These are phyloP conservation scores for Pipra filicauda DNA, from an alignment of 2,113 vertebrate species.

Conservation along the genomic window DNA sequence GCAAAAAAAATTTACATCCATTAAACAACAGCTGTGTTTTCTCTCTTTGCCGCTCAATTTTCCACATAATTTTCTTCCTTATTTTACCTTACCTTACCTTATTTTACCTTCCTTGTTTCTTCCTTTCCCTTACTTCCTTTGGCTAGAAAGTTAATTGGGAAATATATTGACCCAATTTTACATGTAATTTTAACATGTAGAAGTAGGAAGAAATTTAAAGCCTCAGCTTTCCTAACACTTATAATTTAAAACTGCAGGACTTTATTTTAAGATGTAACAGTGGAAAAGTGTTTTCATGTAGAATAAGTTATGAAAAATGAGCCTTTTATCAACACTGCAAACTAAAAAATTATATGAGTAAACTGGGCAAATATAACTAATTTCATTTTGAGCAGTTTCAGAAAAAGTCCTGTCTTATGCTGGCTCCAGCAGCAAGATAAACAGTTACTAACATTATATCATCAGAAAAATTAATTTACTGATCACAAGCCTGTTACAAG, in stretches of 20 bases:
- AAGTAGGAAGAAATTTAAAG: not conserved
- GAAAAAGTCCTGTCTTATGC: not conserved
- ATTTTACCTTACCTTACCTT: not conserved
- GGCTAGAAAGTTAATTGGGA: not conserved
- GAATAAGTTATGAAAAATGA: not conserved
- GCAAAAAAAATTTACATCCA: not conserved
- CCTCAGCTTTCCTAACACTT: not conserved
- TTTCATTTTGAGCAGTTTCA: not conserved
- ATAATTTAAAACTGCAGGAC: not conserved
- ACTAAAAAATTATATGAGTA: not conserved
- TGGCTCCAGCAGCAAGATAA: not conserved
- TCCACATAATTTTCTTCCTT: not conserved
- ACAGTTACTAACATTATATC: not conserved
- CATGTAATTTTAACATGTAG: not conserved
- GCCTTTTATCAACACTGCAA: not conserved
- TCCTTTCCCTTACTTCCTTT: not conserved
- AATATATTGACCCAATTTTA: not conserved
- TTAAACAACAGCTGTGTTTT: not conserved
- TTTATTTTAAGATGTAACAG: not conserved
- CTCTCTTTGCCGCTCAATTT: not conserved
- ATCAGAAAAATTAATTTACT: constrained; percentile 26
- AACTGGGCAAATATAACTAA: not conserved
- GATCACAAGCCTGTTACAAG: not conserved
- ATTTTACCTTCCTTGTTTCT: not conserved
- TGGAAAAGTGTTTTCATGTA: not conserved